phyloP scores from a whole-genome alignment of 2,113 vertebrate species.

The Notarius lentiginosus region DNA sequence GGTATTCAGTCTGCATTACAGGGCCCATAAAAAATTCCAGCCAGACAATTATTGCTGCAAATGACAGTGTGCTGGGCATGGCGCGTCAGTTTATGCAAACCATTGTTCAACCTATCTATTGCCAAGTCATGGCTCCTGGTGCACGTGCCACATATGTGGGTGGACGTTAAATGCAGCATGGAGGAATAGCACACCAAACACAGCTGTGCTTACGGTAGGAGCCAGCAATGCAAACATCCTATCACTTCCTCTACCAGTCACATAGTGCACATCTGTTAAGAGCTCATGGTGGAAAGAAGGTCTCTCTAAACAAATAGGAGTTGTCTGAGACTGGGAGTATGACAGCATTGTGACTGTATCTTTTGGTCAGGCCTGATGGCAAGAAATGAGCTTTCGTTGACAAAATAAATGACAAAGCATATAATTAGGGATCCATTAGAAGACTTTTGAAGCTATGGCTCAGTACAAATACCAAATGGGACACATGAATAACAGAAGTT shows the following conservation, averaged over 20 bases:
- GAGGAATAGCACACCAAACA: slow-evolving; percentile 48
- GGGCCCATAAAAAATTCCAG: slow-evolving; percentile 39
- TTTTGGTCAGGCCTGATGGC: slow-evolving; percentile 24
- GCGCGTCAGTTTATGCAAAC: slow-evolving; percentile 27
- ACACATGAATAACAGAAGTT: slow-evolving; percentile 29
- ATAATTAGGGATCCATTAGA: slow-evolving; percentile 50
- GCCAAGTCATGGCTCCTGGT: slow-evolving; percentile 10
- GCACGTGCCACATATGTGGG: slow-evolving; percentile 26
- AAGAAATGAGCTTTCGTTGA: slow-evolving; percentile 44
- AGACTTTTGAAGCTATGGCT: slow-evolving; percentile 38
- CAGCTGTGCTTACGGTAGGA: slow-evolving; percentile 58
- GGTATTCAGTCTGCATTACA: slow-evolving; percentile 42
- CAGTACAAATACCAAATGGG: slow-evolving; percentile 19
- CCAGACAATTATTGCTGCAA: slow-evolving; percentile 43
- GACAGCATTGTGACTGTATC: slow-evolving; percentile 49
- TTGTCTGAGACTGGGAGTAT: slow-evolving; percentile 27
- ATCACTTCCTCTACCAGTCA: slow-evolving; percentile 32
- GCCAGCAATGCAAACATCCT: slow-evolving; percentile 46
- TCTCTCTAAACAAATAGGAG: slow-evolving; percentile 32
- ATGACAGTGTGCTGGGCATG: slow-evolving; percentile 12
- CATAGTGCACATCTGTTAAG: slow-evolving; percentile 41
- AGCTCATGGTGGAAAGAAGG: slow-evolving; percentile 28
- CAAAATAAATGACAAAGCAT: slow-evolving; percentile 51
- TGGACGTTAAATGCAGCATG: slow-evolving; percentile 24
- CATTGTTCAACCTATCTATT: slow-evolving; percentile 12